A percentile compares a stretch with the other conserved stretches of the same genome.
Conservation (phyloP, 35 echinoderm and acorn worm genomes). For the Nesometra sesokonis region DNA sequence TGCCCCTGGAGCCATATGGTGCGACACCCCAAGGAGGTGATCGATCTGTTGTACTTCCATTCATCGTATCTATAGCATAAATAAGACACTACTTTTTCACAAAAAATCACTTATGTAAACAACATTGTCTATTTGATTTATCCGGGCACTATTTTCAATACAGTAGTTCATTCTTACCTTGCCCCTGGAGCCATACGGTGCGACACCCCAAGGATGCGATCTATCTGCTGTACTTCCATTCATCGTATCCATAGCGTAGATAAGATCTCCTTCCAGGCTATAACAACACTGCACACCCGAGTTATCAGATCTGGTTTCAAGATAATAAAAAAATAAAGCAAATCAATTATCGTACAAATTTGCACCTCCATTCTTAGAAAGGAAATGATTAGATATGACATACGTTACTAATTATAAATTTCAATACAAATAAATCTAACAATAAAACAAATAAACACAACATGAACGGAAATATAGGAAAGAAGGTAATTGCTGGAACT, state of each 20-base stretch:
- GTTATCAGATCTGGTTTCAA: neutral
- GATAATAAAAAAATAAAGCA: no score
- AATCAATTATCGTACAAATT: no score
- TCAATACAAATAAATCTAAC: no score
- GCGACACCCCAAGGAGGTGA: slow-evolving; percentile 20
- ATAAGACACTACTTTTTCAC: slow-evolving; percentile 20
- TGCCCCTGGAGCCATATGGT: slow-evolving; percentile 16
- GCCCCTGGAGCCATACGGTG: slow-evolving; percentile 18
- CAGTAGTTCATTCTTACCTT: neutral
- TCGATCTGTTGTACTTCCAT: slow-evolving; percentile 22
- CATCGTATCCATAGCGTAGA: slow-evolving; percentile 26
- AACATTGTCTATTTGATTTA: no score
- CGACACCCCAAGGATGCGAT: slow-evolving; percentile 30
- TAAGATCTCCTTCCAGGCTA: slow-evolving; percentile 20
- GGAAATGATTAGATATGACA: no score
- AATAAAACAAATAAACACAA: no score
- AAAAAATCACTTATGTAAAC: slow-evolving; percentile 57
- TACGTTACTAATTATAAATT: no score
- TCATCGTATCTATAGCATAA: slow-evolving; percentile 8
- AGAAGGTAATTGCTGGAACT: no score
- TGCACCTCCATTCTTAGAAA: no score
- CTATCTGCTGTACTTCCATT: slow-evolving; percentile 28
- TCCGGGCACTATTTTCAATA: no score
- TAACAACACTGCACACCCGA: slow-evolving; percentile 55
- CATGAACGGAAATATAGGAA: no score